These are phyloP conservation scores for Epirrhoe tristata DNA, from an alignment of 2,888 invertebrate genomes.

Conservation along the genomic window DNA sequence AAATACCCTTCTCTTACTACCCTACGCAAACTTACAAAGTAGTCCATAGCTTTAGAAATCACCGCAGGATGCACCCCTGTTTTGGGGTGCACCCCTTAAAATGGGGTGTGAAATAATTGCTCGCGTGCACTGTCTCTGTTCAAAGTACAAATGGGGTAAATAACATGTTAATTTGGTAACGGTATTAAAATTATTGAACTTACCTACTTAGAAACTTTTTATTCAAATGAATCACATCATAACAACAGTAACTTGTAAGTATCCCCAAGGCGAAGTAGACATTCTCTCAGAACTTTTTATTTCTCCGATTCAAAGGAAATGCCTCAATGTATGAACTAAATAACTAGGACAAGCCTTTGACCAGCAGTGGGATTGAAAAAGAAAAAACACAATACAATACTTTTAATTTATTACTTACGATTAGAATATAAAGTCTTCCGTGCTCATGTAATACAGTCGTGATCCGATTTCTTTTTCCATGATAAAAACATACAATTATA, in stretches of 20 bases:
- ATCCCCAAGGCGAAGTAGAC: not conserved
- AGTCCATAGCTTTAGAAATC: conserved; percentile 56
- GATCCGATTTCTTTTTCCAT: no score
- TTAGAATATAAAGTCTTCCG: no score
- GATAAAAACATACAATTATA: no score
- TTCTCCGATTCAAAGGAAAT: no score
- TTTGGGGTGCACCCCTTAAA: conserved; percentile 56
- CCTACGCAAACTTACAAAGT: conserved; percentile 32
- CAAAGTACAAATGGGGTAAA: conserved; percentile 41
- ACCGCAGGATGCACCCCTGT: conserved; percentile 45
- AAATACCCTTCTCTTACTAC: conserved; percentile 5
- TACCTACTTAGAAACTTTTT: not conserved
- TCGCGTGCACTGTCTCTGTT: conserved; percentile 56
- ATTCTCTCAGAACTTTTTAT: not conserved
- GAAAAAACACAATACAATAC: no score
- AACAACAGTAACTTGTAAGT: not conserved
- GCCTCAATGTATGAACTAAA: no score
- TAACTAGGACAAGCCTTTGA: no score
- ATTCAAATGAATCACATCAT: not conserved
- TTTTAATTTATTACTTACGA: no score
- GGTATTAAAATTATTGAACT: not conserved
- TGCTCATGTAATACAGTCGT: no score
- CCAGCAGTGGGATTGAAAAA: no score
- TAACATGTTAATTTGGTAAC: conserved; percentile 33
- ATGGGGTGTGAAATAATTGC: conserved; percentile 74